phyloP scores from a whole-genome alignment of 2,113 vertebrate genomes.

The Entomyzon cyanotis region DNA sequence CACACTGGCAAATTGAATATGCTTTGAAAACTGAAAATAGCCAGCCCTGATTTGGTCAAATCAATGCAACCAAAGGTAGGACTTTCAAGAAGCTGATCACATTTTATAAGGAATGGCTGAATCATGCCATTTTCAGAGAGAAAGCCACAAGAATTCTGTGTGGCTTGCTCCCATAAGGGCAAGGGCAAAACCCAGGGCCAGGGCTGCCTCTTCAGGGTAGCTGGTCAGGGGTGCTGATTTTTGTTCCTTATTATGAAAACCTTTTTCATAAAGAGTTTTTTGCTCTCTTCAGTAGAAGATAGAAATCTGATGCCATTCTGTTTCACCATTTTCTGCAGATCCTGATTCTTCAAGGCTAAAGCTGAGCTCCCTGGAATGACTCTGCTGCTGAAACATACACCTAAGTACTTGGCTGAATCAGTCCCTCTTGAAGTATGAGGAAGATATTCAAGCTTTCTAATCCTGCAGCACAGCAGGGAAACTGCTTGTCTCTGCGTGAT shows the following conservation, averaged over 20 bases:
- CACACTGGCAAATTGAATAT: neutral
- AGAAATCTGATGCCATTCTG: neutral
- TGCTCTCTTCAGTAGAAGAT: neutral
- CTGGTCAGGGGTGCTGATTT: neutral
- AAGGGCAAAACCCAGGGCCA: neutral
- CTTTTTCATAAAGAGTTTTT: neutral
- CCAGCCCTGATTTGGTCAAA: neutral
- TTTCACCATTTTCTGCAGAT: neutral
- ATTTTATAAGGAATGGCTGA: neutral
- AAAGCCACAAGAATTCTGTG: neutral
- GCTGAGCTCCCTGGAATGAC: neutral
- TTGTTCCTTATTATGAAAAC: neutral
- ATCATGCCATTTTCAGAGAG: neutral
- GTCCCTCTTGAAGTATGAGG: neutral
- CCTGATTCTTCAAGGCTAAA: neutral
- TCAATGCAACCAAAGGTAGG: neutral
- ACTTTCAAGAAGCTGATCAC: neutral
- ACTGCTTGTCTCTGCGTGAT: constrained; percentile 9
- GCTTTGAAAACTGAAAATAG: neutral
- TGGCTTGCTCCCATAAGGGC: neutral
- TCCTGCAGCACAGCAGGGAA: constrained; percentile 20
- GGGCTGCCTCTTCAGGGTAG: neutral
- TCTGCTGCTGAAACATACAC: neutral
- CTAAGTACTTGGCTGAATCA: neutral
- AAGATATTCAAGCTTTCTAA: constrained; percentile 21